Evolutionary conservation across 2,888 invertebrate genomes (phyloP), one percentile per base, ranked within the genome.

Genomic region (Operophtera brumata): DNA sequence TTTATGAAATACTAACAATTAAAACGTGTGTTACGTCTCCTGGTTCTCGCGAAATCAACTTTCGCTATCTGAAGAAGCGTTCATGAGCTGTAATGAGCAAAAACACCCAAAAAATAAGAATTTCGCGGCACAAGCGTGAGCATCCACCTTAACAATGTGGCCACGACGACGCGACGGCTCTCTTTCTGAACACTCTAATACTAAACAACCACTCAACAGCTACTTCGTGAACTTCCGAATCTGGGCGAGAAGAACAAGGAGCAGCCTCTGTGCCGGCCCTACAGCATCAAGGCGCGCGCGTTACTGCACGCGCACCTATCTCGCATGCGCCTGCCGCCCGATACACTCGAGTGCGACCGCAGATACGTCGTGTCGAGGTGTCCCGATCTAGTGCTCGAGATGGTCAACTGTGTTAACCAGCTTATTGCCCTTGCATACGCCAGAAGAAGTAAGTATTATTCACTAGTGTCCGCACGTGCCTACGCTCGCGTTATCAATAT

Each of bases 191-290:
- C n/a, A n/a, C n/a, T n/a, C n/a, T n/a, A n/a, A n/a, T n/a, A n/a
- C n/a, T n/a, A 3, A 20, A 3, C 4, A 20, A 20, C 20, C 4
- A 20, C 4, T 39, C 14, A 34, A 44, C 86, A 97, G 96, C 91
- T 99, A 49, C 96, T 99, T 57, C 96, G 96, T 63, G 96, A 97
- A 71, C 86, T 99, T 44, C 95, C 96, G 0, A 96, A 98, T 82
- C 91, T 99, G 26, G 95, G 96, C 61, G 99, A 99, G 80, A 99
- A 99, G 85, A 99, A 98, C 81, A 97, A 97, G 75, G 99, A 99
- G 79, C 92, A 94, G 62, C 99, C 99, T 0, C 90, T 99, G 12
- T 98, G 98, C 81, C 94, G 95, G 57, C 92, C 95, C 47, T 99
- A 99, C 90, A 98, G 98, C 68, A 94, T 96, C 62, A 96, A 96